These are phyloP conservation scores for Drosophila triauraria DNA, from an alignment of 1,140 invertebrate genomes.

Conservation along the genomic window DNA sequence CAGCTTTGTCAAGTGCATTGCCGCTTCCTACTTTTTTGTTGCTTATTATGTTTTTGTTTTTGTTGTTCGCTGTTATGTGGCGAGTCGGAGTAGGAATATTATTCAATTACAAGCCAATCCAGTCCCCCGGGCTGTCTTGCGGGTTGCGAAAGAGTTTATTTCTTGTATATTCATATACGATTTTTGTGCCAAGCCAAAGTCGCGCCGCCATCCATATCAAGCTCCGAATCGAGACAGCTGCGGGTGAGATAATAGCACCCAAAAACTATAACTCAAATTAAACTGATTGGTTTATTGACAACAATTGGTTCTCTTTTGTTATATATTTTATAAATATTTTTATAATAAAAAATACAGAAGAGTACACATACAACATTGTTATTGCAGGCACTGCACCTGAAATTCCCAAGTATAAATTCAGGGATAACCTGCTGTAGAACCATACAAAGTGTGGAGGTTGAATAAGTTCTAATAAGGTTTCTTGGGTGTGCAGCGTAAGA, in stretches of 20 bases:
- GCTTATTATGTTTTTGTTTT: neutral
- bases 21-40: constrained; percentile 63
- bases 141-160: constrained; percentile 54
- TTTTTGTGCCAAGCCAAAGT: constrained; percentile 42
- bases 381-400: too few relatives aligned
- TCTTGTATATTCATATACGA: constrained; percentile 34
- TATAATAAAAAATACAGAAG: too few relatives aligned
- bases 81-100: constrained; percentile 68
- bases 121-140: constrained; percentile 49
- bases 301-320: too few relatives aligned
- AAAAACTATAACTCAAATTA: neutral
- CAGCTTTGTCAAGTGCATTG: constrained; percentile 75
- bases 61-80: constrained; percentile 46
- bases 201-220: constrained; percentile 8
- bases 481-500: too few relatives aligned
- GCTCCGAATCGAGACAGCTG: constrained; percentile 11
- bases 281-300: neutral
- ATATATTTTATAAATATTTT: neutral
- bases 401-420: too few relatives aligned
- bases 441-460: too few relatives aligned
- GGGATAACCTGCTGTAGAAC: too few relatives aligned
- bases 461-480: too few relatives aligned
- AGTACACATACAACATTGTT: too few relatives aligned
- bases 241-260: constrained; percentile 8
- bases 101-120: constrained; percentile 78